These are phyloP conservation scores for Silurus asotus DNA, from an alignment of 2,113 vertebrate genomes.

Conservation along the genomic window DNA sequence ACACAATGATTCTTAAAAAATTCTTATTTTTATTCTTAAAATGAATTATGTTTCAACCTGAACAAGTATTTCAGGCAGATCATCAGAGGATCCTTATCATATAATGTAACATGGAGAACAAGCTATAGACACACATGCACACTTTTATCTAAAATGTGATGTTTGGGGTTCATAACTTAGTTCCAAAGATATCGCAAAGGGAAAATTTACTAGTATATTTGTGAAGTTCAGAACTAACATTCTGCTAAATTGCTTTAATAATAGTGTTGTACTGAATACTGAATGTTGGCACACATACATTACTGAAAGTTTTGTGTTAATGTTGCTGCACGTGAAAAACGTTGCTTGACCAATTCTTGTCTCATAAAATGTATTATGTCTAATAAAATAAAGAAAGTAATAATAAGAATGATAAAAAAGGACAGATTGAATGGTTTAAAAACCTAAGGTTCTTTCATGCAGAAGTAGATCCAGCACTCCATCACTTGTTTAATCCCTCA, in stretches of 20 bases:
- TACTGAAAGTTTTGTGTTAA: not conserved
- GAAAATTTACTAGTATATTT: not conserved
- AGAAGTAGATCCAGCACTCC: not conserved
- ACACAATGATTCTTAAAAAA: not conserved
- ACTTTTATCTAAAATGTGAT: not conserved
- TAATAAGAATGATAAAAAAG: not conserved
- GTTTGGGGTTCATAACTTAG: not conserved
- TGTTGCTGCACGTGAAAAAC: not conserved
- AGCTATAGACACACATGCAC: not conserved
- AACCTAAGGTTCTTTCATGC: not conserved
- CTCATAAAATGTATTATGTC: too few relatives aligned
- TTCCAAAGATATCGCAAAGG: not conserved
- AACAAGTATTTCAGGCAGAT: not conserved
- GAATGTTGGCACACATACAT: not conserved
- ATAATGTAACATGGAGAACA: not conserved
- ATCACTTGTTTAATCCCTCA: not conserved
- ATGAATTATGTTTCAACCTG: not conserved
- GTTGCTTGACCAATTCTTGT: too few relatives aligned
- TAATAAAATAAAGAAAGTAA: too few relatives aligned
- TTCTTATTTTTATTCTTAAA: too few relatives aligned
- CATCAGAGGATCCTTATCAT: not conserved
- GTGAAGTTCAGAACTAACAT: not conserved
- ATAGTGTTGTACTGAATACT: not conserved
- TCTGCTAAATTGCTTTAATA: not conserved
- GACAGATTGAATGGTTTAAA: not conserved